phyloP scores from a whole-genome alignment of 2,113 vertebrate genomes.

The Candoia aspera region DNA sequence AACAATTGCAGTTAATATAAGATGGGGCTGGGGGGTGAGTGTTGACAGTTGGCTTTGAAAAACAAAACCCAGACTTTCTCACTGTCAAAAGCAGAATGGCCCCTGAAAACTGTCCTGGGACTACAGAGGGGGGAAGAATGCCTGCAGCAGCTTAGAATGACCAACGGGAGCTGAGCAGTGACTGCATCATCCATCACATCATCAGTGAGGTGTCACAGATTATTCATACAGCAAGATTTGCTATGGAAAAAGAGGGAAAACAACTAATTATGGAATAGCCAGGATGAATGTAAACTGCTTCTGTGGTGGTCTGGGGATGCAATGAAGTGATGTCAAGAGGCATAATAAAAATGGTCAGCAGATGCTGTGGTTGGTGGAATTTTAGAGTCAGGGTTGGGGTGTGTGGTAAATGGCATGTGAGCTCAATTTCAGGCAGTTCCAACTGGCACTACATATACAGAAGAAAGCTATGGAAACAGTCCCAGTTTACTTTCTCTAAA shows the following conservation, averaged over 20 bases:
- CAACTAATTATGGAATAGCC: background rate
- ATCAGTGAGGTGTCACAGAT: background rate
- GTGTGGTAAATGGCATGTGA: background rate
- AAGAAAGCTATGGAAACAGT: background rate
- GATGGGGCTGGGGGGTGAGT: background rate
- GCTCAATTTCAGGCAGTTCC: background rate
- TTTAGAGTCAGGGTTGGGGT: background rate
- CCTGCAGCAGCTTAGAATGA: background rate
- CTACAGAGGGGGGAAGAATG: background rate
- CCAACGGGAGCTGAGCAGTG: background rate
- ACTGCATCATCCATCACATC: background rate
- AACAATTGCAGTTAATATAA: background rate
- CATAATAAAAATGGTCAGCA: background rate
- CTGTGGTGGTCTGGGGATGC: background rate
- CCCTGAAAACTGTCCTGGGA: background rate
- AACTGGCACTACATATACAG: background rate
- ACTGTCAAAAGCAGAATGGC: background rate
- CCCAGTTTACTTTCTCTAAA: background rate
- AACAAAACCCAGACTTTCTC: background rate
- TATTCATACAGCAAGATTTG: background rate
- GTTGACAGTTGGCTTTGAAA: too few relatives aligned
- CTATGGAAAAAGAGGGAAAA: background rate
- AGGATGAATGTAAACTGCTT: background rate
- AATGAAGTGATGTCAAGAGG: background rate
- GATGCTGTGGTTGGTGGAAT: background rate